Evolutionary conservation across 2,797 vertebrate species (phyloP).

Genomic region (Hipposideros larvatus): DNA sequence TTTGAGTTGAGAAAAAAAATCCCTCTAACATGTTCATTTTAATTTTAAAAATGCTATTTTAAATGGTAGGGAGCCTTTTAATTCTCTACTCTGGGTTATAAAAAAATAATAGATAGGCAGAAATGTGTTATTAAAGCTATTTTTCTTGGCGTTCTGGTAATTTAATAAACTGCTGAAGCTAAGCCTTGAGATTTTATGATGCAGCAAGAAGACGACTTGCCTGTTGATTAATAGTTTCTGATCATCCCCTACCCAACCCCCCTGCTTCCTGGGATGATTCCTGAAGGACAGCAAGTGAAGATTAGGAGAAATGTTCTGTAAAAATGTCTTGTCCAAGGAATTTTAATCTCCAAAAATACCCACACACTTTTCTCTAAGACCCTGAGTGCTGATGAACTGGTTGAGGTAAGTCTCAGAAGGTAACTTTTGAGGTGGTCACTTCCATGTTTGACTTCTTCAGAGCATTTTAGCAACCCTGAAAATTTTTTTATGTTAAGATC

Average conservation of each 20-base stretch:
- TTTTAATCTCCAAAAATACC: not conserved
- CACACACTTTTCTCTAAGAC: not conserved
- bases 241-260: constrained; percentile 52
- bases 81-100: constrained; percentile 86
- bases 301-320: not conserved
- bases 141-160: constrained; percentile 88
- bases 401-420: not conserved
- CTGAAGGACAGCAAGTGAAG: constrained; percentile 67
- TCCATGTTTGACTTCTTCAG: not conserved
- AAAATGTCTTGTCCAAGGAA: not conserved
- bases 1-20: constrained; percentile 42
- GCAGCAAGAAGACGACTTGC: constrained; percentile 82
- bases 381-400: not conserved
- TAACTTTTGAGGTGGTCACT: not conserved
- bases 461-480: not conserved
- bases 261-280: constrained; percentile 58
- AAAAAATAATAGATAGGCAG: constrained; percentile 89
- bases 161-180: constrained; percentile 88
- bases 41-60: constrained; percentile 85
- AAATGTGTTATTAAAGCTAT: constrained; percentile 90
- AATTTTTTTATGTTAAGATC: not conserved
- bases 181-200: constrained; percentile 84
- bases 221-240: constrained; percentile 86
- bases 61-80: constrained; percentile 84
- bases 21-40: constrained; percentile 79